Conservation (phyloP, 2,113 vertebrate species). For the Aptenodytes patagonicus region DNA sequence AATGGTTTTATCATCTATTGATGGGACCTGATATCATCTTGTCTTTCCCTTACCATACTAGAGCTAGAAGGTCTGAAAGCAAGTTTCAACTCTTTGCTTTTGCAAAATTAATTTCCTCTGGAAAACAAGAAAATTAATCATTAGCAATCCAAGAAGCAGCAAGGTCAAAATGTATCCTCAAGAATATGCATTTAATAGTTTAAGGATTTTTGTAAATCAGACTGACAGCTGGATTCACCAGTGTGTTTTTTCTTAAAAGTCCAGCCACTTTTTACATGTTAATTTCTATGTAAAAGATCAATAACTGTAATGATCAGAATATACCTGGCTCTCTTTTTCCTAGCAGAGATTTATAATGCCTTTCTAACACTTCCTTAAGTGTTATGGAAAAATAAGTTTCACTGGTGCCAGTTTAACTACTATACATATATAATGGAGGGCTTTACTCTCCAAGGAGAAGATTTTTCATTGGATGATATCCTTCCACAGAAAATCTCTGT, state of each 20-base stretch:
- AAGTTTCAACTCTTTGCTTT: not conserved
- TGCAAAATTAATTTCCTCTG: not conserved
- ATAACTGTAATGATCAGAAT: not conserved
- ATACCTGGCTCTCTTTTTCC: not conserved
- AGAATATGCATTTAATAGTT: not conserved
- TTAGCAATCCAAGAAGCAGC: not conserved
- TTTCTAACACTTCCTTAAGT: not conserved
- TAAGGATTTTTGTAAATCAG: not conserved
- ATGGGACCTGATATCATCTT: not conserved
- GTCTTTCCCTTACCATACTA: not conserved
- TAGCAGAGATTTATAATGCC: not conserved
- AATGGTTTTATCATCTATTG: not conserved
- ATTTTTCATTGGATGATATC: not conserved
- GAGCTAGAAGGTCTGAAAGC: not conserved
- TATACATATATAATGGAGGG: not conserved
- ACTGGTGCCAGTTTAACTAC: not conserved
- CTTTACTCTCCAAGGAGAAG: not conserved
- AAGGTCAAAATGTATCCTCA: not conserved
- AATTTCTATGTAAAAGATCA: not conserved
- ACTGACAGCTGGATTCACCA: not conserved
- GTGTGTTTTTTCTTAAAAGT: not conserved
- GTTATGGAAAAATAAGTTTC: not conserved
- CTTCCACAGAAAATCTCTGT: not conserved
- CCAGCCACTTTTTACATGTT: not conserved
- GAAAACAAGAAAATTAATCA: not conserved